Evolutionary conservation across 2,888 invertebrate species (phyloP).

Genomic region (Volucella inflata): DNA sequence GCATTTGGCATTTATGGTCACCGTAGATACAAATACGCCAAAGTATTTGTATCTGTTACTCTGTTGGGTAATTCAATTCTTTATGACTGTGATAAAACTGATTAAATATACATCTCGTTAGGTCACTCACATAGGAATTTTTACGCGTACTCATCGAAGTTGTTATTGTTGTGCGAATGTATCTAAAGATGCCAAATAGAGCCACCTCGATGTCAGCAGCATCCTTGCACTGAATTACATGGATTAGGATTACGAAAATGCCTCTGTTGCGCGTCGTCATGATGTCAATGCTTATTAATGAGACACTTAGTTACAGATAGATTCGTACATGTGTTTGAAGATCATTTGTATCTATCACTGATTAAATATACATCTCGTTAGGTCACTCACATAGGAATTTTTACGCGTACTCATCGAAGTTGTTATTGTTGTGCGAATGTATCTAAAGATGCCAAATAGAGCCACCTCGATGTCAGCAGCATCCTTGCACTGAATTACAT

Average conservation of each 20-base stretch:
- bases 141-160: too few species aligned
- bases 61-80: slow-evolving; percentile 47
- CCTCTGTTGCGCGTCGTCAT: slow-evolving; percentile 1
- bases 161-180: background rate
- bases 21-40: background rate
- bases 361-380: slow-evolving; percentile 44
- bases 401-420: too few species aligned
- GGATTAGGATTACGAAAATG: slow-evolving; percentile 1
- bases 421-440: background rate
- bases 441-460: slow-evolving; percentile 17
- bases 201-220: slow-evolving; percentile 1
- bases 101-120: slow-evolving; percentile 44
- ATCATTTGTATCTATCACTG: slow-evolving; percentile 56
- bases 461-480: slow-evolving; percentile 1
- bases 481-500: slow-evolving; percentile 55
- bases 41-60: slow-evolving; percentile 33
- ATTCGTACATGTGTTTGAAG: slow-evolving; percentile 19
- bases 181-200: slow-evolving; percentile 17
- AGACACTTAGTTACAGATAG: slow-evolving; percentile 7
- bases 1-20: background rate
- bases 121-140: slow-evolving; percentile 11
- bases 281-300: slow-evolving; percentile 60
- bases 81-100: slow-evolving; percentile 48
- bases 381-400: slow-evolving; percentile 11
- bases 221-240: slow-evolving; percentile 55